Percentiles rank a stretch among this genome's conserved stretches.
Conservation (phyloP, 2,797 vertebrate genomes). For the Macropus fuliginosus region DNA sequence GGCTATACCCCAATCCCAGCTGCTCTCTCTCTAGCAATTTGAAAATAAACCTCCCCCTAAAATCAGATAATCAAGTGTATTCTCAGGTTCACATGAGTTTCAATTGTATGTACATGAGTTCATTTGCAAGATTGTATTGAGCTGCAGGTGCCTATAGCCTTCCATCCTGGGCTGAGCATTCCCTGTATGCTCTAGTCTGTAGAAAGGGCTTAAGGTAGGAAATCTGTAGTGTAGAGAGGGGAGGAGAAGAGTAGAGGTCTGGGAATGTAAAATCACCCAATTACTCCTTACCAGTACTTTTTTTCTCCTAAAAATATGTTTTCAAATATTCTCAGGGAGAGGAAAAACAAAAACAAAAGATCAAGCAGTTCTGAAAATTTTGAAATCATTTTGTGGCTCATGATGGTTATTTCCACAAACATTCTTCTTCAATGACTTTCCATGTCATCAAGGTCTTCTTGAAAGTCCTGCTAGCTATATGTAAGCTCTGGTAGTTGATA, state of each 20-base stretch:
- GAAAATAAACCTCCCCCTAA: background rate
- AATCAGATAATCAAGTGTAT: background rate
- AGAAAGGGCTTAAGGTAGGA: background rate
- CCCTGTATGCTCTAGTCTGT: background rate
- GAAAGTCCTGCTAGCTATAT: background rate
- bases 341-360: background rate
- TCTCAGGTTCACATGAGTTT: background rate
- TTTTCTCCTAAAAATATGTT: background rate
- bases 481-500: background rate
- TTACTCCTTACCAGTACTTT: background rate
- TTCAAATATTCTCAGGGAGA: background rate
- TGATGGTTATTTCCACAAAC: background rate
- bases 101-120: background rate
- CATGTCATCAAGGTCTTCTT: background rate
- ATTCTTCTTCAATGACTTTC: background rate
- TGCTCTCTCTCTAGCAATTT: background rate
- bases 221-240: background rate
- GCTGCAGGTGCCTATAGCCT: background rate
- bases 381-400: background rate
- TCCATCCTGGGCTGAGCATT: background rate
- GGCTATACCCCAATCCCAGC: background rate
- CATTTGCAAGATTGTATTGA: background rate
- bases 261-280: background rate
- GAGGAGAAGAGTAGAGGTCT: background rate
- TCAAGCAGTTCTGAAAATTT: background rate